Evolutionary conservation across 2,797 vertebrate species (phyloP), one percentile per base, ranked within the genome.

Genomic region (Anabacerthia variegaticeps): DNA sequence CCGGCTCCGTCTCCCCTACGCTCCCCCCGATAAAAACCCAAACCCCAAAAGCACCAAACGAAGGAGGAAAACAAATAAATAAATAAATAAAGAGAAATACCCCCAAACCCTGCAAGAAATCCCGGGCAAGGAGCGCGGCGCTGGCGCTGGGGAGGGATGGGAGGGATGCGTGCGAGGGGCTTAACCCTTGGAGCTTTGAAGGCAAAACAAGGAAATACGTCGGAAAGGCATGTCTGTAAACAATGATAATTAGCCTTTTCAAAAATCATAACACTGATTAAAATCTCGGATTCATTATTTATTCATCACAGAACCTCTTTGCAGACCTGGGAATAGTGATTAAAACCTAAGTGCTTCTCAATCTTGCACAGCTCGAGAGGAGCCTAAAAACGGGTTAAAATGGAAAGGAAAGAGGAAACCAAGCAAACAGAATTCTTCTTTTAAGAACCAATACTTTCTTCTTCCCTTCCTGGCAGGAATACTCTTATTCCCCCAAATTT

Each of bases 201-300:
- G 83, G 68, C 68, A 71, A 83, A 96, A 68, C 62, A 37, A 75
- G 84, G 79, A 68, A 82, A 59, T 56, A 3, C 62, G 28, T n/a
- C 27, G 94, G 87, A 77, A 94, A 92, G 80, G 43, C 65, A 80
- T 93, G 90, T 95, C 93, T 90, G 81, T 96, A 96, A 97, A 97
- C 96, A 95, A 84, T 94, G 89, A 87, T 96, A 95, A 97, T 95
- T 96, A 96, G 90, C 75, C 91, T 94, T 96, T 97, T 98, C 95
- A 92, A 96, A 97, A 98, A 97, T 97, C 95, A 85, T 95, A 94
- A 97, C 96, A 88, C 39, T 74, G 94, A 97, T 97, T 96, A 96
- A 98, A 98, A 97, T 97, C 97, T 96, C 95, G 41, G 96, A 63
- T 96, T 97, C 96, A 95, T 98, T 97, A 98, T 97, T 98, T 98